A percentile compares a stretch with the other conserved stretches of the same genome.
phyloP scores from a whole-genome alignment of 2,888 invertebrate genomes.

The Andrena bucephala region DNA sequence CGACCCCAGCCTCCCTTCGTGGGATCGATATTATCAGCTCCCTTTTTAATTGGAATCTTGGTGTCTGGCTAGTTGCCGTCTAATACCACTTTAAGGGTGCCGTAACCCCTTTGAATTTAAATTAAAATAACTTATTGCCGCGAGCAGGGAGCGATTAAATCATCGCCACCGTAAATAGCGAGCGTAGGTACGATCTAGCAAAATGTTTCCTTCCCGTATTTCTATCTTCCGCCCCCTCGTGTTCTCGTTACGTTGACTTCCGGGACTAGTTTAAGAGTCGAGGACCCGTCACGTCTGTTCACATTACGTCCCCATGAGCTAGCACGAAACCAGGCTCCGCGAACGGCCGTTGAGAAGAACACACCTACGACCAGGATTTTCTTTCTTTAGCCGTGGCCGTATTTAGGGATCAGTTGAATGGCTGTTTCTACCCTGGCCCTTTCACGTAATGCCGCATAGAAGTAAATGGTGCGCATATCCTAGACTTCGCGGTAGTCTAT shows the following conservation, averaged over 20 bases:
- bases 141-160: not conserved
- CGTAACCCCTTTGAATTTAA: conserved; percentile 6
- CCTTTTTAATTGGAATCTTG: conserved; percentile 28
- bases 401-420: conserved; percentile 54
- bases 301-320: conserved; percentile 68
- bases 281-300: conserved; percentile 64
- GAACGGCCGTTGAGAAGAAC: conserved; percentile 39
- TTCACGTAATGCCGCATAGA: conserved; percentile 70
- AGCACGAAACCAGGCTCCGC: conserved; percentile 60
- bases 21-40: conserved; percentile 51
- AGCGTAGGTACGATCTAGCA: not conserved
- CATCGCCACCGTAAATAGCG: not conserved
- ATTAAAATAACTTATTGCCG: not conserved
- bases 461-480: conserved; percentile 82
- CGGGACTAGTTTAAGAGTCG: conserved; percentile 51
- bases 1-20: conserved; percentile 41
- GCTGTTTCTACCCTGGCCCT: conserved; percentile 44
- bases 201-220: not conserved
- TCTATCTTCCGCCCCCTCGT: not conserved
- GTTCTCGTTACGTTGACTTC: conserved; percentile 57
- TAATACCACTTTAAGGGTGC: conserved; percentile 21
- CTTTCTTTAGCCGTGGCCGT: conserved; percentile 49
- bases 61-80: conserved; percentile 24
- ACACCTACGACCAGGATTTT: conserved; percentile 40
- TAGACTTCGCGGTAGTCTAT: conserved; percentile 47